phyloP scores from a whole-genome alignment of 2,888 invertebrate species.

The Phortica magna region DNA sequence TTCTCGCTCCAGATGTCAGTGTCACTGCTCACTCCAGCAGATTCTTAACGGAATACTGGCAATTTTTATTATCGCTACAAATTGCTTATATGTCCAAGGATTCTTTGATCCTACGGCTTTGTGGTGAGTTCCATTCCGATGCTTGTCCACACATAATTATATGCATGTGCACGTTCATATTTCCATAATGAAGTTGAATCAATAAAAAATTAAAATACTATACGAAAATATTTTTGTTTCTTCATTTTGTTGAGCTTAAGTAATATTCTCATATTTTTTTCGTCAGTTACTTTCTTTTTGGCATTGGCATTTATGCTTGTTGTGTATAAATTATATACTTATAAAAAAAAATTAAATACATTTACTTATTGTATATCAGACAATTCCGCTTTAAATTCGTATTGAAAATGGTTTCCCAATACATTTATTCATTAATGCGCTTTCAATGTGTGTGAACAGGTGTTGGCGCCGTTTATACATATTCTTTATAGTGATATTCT shows the following conservation, averaged over 20 bases:
- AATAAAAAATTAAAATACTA: slow-evolving; percentile 34
- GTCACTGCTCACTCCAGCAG: background rate
- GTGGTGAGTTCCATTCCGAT: background rate
- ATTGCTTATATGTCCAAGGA: background rate
- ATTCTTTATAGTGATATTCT: slow-evolving; percentile 42
- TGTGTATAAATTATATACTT: slow-evolving; percentile 4
- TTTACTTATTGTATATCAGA: too few species aligned
- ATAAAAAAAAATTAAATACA: background rate
- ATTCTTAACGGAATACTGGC: slow-evolving; percentile 14
- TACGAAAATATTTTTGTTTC: slow-evolving; percentile 23
- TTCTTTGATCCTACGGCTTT: slow-evolving; percentile 5
- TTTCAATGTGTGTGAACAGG: slow-evolving; percentile 24
- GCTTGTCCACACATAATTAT: slow-evolving; percentile 14
- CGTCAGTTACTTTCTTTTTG: background rate
- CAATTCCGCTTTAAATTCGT: slow-evolving; percentile 8
- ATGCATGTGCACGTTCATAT: slow-evolving; percentile 28
- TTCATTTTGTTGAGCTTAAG: background rate
- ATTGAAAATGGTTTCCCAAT: slow-evolving; percentile 14
- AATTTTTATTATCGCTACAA: slow-evolving; percentile 25
- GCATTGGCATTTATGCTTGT: background rate
- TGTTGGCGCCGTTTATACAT: slow-evolving; percentile 48
- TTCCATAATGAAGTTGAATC: slow-evolving; percentile 34
- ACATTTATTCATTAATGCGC: background rate
- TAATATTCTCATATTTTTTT: background rate
- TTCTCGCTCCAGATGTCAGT: slow-evolving; percentile 4